phyloP scores from a whole-genome alignment of 2,113 vertebrate genomes.

The Ahaetulla prasina region DNA sequence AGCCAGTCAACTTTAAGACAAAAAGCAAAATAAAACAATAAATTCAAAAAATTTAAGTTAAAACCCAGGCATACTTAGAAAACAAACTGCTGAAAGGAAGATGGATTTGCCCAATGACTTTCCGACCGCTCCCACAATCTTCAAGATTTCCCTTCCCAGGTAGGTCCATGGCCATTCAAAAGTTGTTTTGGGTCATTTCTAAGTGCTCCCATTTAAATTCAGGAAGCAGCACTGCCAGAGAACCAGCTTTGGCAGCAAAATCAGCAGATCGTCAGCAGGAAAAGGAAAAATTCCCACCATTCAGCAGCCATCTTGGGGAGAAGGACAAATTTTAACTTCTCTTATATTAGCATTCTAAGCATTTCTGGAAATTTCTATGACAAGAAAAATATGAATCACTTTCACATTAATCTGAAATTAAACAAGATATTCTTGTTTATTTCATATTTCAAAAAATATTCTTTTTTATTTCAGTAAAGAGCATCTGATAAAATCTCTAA shows the following conservation, averaged over 20 bases:
- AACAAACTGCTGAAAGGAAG: neutral
- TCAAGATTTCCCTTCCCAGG: neutral
- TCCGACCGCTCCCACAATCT: neutral
- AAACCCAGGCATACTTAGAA: neutral
- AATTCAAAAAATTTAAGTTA: neutral
- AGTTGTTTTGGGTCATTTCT: neutral
- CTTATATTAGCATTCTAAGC: neutral
- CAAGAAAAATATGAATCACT: neutral
- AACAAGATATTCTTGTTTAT: neutral
- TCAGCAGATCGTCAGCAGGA: neutral
- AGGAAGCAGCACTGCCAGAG: neutral
- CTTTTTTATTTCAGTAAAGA: neutral
- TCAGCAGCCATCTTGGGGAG: neutral
- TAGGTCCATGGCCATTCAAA: neutral
- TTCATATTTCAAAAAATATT: neutral
- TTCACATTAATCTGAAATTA: neutral
- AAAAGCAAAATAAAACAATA: neutral
- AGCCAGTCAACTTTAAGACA: neutral
- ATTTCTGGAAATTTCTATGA: neutral
- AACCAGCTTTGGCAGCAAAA: neutral
- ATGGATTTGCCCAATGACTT: neutral
- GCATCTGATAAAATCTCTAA: neutral
- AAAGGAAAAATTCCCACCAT: neutral
- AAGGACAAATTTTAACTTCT: neutral
- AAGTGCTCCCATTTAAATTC: neutral